These are phyloP conservation scores for Centropus bengalensis DNA, from an alignment of 2,113 vertebrate genomes.

Conservation along the genomic window DNA sequence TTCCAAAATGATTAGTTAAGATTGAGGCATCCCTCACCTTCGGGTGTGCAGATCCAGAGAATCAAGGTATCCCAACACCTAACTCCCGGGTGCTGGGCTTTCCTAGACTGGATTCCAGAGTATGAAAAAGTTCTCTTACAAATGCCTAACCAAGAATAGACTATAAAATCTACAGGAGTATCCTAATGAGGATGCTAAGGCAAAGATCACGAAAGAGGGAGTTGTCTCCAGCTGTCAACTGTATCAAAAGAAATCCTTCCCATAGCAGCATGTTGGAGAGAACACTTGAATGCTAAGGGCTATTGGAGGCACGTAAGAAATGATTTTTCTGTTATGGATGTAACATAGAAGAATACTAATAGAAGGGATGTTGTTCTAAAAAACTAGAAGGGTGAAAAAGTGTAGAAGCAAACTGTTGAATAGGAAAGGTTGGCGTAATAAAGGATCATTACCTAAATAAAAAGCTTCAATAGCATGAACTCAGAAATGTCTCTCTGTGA, in stretches of 20 bases:
- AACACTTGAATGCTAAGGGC: neutral
- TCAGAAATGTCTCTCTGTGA: neutral
- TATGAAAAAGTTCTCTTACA: neutral
- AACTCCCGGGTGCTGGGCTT: neutral
- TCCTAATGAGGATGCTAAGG: neutral
- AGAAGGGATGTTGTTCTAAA: neutral
- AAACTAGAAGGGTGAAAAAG: neutral
- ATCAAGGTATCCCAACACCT: neutral
- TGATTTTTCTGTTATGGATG: neutral
- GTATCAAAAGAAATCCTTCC: neutral
- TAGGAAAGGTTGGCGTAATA: neutral
- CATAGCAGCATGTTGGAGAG: neutral
- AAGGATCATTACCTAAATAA: neutral
- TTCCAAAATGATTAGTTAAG: neutral
- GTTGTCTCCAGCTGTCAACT: neutral
- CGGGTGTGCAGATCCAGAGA: neutral
- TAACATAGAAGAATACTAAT: neutral
- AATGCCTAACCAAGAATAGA: neutral
- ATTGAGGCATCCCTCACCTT: neutral
- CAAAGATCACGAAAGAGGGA: neutral
- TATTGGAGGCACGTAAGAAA: neutral
- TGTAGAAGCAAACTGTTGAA: neutral
- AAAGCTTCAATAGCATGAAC: neutral
- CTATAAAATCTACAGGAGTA: neutral
- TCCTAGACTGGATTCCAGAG: neutral